Percentiles rank a stretch among this genome's conserved stretches.
These are phyloP conservation scores for zebrafish (Danio rerio) DNA, from an alignment of 2,113 vertebrate genomes.

Conservation along the genomic window GRCz12tu NC_133195.1:28638001-28638500, in stretches of 20 bases:
- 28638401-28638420: too few relatives aligned
- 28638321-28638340: conserved; percentile 75
- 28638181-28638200: conserved; percentile 86
- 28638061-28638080: too few relatives aligned
- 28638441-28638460: conserved; percentile 77
- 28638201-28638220: conserved; percentile 89
- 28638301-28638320: conserved; percentile 84
- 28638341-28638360: background rate
- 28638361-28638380: background rate
- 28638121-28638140: too few relatives aligned
- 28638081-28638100: too few relatives aligned
- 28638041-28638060: background rate
- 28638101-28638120: too few relatives aligned
- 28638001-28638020: background rate
- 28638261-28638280: conserved; percentile 81
- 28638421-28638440: background rate
- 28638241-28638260: conserved; percentile 83
- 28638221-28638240: conserved; percentile 81
- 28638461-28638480: conserved; percentile 89
- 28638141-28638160: background rate
- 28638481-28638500: conserved; percentile 89
- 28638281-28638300: conserved; percentile 87
- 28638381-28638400: background rate
- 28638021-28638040: background rate
- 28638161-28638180: conserved; percentile 71